Base-by-base conservation (phyloP, 2,797 vertebrate species). In the Hyperoplus immaculatus region DNA sequence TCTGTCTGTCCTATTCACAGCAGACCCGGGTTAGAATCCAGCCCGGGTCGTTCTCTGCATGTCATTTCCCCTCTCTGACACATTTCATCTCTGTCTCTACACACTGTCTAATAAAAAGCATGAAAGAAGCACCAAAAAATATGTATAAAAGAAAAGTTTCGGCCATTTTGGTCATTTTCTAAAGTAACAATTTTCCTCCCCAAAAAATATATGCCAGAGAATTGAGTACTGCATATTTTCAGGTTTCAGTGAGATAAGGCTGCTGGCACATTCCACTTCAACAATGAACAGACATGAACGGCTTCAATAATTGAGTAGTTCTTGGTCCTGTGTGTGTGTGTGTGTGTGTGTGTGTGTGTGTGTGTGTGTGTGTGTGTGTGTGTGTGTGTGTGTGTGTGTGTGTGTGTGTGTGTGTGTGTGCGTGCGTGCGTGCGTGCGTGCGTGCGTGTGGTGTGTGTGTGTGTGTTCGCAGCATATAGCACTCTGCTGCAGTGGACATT, bases 271-370 rank as follows among this genome's bases (percentile, higher is more conserved):
- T 87, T 89, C 77, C 79, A 85, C 60, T 75, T 18, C 60, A 85
- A 89, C 87, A 88, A 83, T 69, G 49, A 65, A 82, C 61, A 68
- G 59, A 82, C 53, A 21, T 62, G 78, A 89, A 75, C 71, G 75
- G 71, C 86, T 88, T 92, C 71, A 89, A 89, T 92, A 81, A 90
- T 88, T 89, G 78, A 93, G 80, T 81, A 82, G 88, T 70, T 70
- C 69, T 66, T 43, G 41, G 47, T 53, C 61, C 53, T 21, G 21
- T 21, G 21, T 21, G 21, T 21, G 21, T 21, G 21, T 21, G 21
- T 21, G 21, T 21, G 21, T 21, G 21, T 21, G 21, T 21, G 21
- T 2, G 21, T 2, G 21, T 2, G 21, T 2, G 21, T 2, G 21
- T 2, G 21, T 2, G 21, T 2, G 21, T 21, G 21, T 2, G 21